phyloP scores from a whole-genome alignment of 1,140 invertebrate genomes.

The Eriocheir sinensis region DNA sequence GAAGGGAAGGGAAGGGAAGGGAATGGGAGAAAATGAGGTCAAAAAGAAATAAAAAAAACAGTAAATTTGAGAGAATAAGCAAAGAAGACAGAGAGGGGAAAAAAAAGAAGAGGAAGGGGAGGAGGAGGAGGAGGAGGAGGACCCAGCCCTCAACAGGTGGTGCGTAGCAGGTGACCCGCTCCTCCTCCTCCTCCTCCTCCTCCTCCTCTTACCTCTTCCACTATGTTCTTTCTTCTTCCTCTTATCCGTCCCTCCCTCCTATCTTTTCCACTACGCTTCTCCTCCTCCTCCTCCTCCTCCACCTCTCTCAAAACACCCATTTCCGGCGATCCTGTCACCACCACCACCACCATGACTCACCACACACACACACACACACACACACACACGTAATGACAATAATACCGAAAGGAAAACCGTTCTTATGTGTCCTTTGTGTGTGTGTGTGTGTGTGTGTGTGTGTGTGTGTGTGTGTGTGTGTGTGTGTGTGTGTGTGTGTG shows the following conservation, averaged over 20 bases:
- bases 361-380: constrained; percentile 31
- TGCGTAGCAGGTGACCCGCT: neutral
- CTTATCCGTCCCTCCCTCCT: too few relatives aligned
- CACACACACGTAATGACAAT: neutral
- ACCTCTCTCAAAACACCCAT: constrained; percentile 4
- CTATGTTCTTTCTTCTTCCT: too few relatives aligned
- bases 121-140: neutral
- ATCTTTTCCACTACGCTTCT: too few relatives aligned
- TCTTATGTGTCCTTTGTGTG: too few relatives aligned
- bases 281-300: neutral
- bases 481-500: constrained; percentile 52
- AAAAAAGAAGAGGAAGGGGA: too few relatives aligned
- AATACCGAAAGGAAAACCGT: too few relatives aligned
- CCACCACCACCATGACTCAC: neutral
- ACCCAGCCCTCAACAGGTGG: constrained; percentile 8
- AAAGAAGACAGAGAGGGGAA: too few relatives aligned
- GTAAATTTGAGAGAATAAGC: neutral
- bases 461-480: constrained; percentile 50
- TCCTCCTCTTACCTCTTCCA: too few relatives aligned
- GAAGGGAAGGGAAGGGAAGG: neutral
- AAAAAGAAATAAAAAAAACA: neutral
- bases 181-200: neutral
- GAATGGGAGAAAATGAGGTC: neutral
- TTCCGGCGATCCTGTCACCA: neutral
- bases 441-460: constrained; percentile 29